A percentile compares a stretch with the other conserved stretches of the same genome.
phyloP scores from a whole-genome alignment of 2,113 vertebrate species.

The Donacobius atricapilla region DNA sequence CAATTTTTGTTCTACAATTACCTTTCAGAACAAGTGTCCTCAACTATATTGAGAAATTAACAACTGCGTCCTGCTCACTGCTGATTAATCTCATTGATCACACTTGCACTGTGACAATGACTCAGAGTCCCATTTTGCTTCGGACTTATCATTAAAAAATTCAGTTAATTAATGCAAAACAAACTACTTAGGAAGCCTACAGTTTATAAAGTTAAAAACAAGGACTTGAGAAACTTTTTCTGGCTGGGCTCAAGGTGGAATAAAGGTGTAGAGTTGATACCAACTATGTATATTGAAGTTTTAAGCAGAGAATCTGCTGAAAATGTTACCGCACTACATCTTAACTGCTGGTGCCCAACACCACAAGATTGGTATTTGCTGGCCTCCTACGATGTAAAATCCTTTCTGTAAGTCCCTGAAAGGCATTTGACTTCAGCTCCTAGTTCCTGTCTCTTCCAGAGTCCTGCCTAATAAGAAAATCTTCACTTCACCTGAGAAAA shows the following conservation, averaged over 20 bases:
- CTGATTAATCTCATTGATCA: constrained; percentile 67
- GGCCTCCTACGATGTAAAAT: not conserved
- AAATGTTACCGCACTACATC: not conserved
- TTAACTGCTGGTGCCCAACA: not conserved
- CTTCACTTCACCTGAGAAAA: not conserved
- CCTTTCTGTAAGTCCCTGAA: not conserved
- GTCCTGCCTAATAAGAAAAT: not conserved
- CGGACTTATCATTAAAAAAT: not conserved
- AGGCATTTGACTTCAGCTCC: not conserved
- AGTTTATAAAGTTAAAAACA: not conserved
- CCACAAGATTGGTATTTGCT: not conserved
- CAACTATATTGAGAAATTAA: no score
- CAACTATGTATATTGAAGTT: not conserved
- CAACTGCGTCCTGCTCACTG: constrained; percentile 7
- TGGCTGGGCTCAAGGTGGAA: not conserved
- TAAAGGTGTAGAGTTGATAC: not conserved
- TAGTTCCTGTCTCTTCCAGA: not conserved
- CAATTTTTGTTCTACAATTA: constrained; percentile 48
- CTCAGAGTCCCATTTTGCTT: constrained; percentile 44
- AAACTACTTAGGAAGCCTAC: not conserved
- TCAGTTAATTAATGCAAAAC: not conserved
- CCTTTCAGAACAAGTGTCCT: constrained; percentile 36
- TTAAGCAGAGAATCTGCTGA: not conserved
- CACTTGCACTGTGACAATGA: constrained; percentile 30
- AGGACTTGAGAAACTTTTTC: not conserved